Conservation (phyloP, 2,797 vertebrate species). For the Craterocephalus amniculus region DNA sequence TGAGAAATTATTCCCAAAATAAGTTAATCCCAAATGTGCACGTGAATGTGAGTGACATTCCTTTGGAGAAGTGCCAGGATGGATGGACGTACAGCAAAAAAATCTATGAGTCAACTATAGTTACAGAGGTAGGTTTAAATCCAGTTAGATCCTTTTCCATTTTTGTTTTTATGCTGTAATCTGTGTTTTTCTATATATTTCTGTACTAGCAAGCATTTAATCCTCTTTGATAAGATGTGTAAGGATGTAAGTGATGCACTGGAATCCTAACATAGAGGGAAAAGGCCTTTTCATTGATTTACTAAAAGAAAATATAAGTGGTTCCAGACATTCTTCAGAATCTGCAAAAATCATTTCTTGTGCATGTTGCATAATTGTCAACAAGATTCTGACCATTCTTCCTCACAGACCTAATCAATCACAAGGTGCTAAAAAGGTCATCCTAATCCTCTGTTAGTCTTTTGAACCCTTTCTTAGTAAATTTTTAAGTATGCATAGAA, state of each 20-base stretch:
- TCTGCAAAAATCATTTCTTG: not conserved
- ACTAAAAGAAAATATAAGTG: not conserved
- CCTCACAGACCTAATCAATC: too few species aligned
- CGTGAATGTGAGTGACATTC: conserved; percentile 81
- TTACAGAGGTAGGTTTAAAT: conserved; percentile 84
- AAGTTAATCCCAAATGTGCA: conserved; percentile 79
- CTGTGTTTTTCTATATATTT: too few species aligned
- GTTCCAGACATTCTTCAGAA: not conserved
- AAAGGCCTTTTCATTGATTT: not conserved
- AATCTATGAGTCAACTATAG: conserved; percentile 80
- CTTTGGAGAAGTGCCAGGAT: conserved; percentile 80
- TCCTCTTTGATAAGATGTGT: too few species aligned
- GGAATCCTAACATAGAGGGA: not conserved
- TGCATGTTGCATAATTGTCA: not conserved
- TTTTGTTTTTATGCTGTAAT: too few species aligned
- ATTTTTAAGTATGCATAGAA: too few species aligned
- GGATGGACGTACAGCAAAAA: conserved; percentile 84
- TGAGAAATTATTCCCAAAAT: conserved; percentile 80
- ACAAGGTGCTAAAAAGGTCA: too few species aligned
- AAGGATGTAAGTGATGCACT: not conserved
- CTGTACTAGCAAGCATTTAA: too few species aligned
- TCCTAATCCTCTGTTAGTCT: too few species aligned
- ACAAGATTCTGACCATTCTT: not conserved
- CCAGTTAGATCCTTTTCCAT: too few species aligned
- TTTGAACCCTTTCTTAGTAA: too few species aligned